phyloP scores from a whole-genome alignment of 2,888 invertebrate genomes.

The Dicyrtoma fusca region DNA sequence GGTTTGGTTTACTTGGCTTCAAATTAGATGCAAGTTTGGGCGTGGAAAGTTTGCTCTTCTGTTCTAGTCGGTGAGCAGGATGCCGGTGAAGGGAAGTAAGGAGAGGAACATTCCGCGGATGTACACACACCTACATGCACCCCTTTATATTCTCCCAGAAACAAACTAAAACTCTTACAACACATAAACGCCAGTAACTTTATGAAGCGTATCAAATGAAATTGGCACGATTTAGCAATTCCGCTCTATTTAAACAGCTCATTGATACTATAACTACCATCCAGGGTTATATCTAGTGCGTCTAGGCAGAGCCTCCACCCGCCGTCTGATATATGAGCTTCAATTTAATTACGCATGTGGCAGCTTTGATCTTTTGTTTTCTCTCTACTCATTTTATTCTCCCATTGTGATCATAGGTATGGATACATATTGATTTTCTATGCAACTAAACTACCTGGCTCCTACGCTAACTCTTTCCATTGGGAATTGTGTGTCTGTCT shows the following conservation, averaged over 20 bases:
- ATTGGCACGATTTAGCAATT: slow-evolving; percentile 33
- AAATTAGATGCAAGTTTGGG: too few relatives aligned
- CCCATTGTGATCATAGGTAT: neutral
- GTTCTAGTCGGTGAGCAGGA: neutral
- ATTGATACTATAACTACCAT: neutral
- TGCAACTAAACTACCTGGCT: neutral
- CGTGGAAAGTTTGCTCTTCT: too few relatives aligned
- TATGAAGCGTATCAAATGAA: slow-evolving; percentile 35
- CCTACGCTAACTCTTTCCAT: slow-evolving; percentile 1
- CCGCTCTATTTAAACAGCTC: slow-evolving; percentile 8
- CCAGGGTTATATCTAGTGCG: neutral
- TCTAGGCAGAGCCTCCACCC: too few relatives aligned
- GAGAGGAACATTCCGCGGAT: neutral
- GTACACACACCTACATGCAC: neutral
- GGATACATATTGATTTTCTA: neutral
- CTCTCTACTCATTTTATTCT: neutral
- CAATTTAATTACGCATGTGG: slow-evolving; percentile 34
- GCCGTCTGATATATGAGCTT: slow-evolving; percentile 10
- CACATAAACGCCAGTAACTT: slow-evolving; percentile 25
- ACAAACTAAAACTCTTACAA: too few relatives aligned
- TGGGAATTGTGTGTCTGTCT: too few relatives aligned
- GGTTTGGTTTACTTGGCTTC: too few relatives aligned
- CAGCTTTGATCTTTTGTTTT: slow-evolving; percentile 31
- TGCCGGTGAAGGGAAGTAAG: neutral
- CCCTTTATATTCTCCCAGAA: too few relatives aligned